Percentiles rank a stretch among this genome's conserved stretches.
phyloP scores from a whole-genome alignment of 2,797 vertebrate species.

The Hoplostethus mediterraneus region DNA sequence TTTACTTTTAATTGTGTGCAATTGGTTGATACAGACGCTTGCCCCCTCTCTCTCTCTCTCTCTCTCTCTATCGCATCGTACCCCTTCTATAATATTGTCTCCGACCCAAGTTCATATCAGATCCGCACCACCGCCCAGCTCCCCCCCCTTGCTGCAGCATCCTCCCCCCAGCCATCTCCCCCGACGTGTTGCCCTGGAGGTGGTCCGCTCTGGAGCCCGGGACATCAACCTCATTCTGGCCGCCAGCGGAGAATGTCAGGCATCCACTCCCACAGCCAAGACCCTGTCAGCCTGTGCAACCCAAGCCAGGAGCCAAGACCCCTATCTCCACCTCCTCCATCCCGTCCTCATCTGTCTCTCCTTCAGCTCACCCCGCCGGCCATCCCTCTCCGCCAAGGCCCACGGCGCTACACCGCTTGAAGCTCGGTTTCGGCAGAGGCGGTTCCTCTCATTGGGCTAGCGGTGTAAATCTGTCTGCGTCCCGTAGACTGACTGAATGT shows the following conservation, averaged over 20 bases:
- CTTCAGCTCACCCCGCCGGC: slow-evolving; percentile 25
- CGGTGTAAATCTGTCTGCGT: slow-evolving; percentile 74
- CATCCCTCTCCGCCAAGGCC: slow-evolving; percentile 47
- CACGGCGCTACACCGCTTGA: slow-evolving; percentile 54
- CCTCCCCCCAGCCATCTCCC: slow-evolving; percentile 17
- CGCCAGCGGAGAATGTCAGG: slow-evolving; percentile 26
- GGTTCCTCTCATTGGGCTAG: slow-evolving; percentile 76
- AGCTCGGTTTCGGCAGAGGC: slow-evolving; percentile 62
- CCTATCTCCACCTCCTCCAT: slow-evolving; percentile 15
- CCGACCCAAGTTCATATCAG: neutral
- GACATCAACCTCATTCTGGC: slow-evolving; percentile 16
- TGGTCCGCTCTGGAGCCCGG: slow-evolving; percentile 15
- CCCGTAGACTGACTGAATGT: slow-evolving; percentile 65
- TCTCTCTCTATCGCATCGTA: neutral
- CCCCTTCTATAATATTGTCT: slow-evolving; percentile 1
- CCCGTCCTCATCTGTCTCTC: slow-evolving; percentile 30
- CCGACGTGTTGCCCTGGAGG: slow-evolving; percentile 21
- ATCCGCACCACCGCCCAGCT: neutral
- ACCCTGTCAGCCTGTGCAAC: slow-evolving; percentile 36
- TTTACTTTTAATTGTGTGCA: neutral
- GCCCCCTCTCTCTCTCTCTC: no score
- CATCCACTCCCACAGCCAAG: slow-evolving; percentile 32
- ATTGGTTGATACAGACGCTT: neutral
- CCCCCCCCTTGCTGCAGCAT: slow-evolving; percentile 11
- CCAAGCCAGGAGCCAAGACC: slow-evolving; percentile 33